Percentiles rank a stretch among this genome's conserved stretches.
phyloP scores from a whole-genome alignment of 2,113 vertebrate genomes.

The Myiozetetes cayanensis region DNA sequence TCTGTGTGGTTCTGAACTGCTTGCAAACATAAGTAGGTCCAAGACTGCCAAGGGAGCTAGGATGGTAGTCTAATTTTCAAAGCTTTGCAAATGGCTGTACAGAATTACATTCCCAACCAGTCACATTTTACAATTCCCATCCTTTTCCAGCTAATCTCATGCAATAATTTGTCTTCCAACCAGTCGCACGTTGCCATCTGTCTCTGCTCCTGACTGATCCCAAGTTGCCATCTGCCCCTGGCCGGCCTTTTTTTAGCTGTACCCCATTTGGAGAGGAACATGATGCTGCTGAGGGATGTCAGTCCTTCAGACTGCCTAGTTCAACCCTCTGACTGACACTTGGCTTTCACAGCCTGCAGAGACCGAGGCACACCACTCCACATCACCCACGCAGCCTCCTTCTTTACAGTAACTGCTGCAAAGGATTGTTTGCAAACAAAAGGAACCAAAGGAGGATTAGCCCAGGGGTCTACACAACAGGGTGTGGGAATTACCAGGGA shows the following conservation, averaged over 20 bases:
- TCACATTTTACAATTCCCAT: background rate
- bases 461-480: background rate
- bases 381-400: rapidly evolving
- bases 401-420: background rate
- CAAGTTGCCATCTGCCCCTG: constrained; percentile 24
- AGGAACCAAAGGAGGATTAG: background rate
- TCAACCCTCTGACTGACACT: background rate
- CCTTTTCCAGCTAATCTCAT: constrained; percentile 3
- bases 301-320: background rate
- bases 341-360: background rate
- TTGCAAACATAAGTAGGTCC: background rate
- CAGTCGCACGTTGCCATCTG: background rate
- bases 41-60: background rate
- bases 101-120: background rate
- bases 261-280: background rate
- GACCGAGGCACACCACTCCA: rapidly evolving
- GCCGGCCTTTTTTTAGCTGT: background rate
- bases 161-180: constrained; percentile 35
- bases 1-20: background rate
- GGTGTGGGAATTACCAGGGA: background rate
- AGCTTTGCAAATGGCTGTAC: background rate
- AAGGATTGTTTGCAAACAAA: background rate
- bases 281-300: background rate
- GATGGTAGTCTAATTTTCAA: background rate
- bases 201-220: constrained; percentile 22